Conservation (phyloP, 2,888 invertebrate species). For the Cantharis flavilabris region DNA sequence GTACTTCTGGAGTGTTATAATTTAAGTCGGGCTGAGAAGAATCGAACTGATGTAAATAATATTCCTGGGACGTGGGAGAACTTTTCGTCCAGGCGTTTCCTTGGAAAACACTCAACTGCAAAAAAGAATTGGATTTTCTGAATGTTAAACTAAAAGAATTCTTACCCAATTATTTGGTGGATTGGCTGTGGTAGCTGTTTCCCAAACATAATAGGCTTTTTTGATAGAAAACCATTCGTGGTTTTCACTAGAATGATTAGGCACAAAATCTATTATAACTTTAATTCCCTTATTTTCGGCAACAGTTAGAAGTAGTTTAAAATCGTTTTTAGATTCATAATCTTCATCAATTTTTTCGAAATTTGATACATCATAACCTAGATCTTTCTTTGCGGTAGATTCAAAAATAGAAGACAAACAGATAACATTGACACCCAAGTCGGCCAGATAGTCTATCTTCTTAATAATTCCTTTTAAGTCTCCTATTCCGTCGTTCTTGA, state of each 20-base stretch:
- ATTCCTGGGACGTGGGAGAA: constrained; percentile 54
- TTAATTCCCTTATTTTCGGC: constrained; percentile 64
- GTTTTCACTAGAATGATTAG: constrained; percentile 72
- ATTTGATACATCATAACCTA: constrained; percentile 86
- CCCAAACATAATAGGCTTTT: constrained; percentile 79
- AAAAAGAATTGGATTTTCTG: not conserved
- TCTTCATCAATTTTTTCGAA: constrained; percentile 72
- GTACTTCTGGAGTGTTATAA: constrained; percentile 70
- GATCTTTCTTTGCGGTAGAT: constrained; percentile 86
- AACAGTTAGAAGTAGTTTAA: constrained; percentile 61
- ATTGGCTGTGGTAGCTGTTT: constrained; percentile 62
- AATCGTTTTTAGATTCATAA: constrained; percentile 77
- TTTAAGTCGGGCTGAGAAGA: constrained; percentile 81
- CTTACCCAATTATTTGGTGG: constrained; percentile 81
- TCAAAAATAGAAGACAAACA: constrained; percentile 86
- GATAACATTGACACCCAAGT: constrained; percentile 73
- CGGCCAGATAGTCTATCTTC: constrained; percentile 48
- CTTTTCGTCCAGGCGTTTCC: constrained; percentile 44
- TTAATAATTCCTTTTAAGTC: constrained; percentile 72
- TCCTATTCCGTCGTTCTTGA: constrained; percentile 79
- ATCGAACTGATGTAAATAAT: constrained; percentile 81
- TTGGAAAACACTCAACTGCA: constrained; percentile 43
- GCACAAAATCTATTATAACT: constrained; percentile 56
- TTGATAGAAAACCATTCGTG: constrained; percentile 84
- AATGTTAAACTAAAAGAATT: constrained; percentile 32